These are phyloP conservation scores for Glyptemys insculpta DNA, from an alignment of 2,797 vertebrate species.

Conservation along the genomic window DNA sequence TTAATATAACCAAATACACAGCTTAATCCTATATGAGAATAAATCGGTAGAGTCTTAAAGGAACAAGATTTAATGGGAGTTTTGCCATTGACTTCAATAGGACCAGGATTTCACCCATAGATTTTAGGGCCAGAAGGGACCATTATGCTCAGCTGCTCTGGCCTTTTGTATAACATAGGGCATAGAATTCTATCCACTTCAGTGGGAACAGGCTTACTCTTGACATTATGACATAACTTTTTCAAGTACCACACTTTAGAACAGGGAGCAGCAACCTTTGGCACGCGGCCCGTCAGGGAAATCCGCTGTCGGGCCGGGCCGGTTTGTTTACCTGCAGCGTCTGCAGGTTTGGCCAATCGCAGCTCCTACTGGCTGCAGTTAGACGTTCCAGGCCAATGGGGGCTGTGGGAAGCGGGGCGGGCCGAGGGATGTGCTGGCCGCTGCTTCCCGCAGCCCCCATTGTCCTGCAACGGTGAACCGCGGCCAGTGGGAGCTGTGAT, in stretches of 20 bases:
- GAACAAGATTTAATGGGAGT: not conserved
- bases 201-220: not conserved
- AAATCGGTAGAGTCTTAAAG: not conserved
- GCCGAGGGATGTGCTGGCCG: too few relatives aligned
- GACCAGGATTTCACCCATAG: not conserved
- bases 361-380: too few relatives aligned
- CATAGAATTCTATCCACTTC: not conserved
- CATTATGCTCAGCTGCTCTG: not conserved
- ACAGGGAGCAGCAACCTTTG: too few relatives aligned
- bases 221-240: not conserved
- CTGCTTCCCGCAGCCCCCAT: too few relatives aligned
- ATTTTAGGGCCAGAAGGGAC: not conserved
- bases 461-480: too few relatives aligned
- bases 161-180: not conserved
- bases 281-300: too few relatives aligned
- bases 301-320: too few relatives aligned
- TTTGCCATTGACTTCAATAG: not conserved
- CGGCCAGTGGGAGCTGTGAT: too few relatives aligned
- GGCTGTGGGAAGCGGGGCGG: too few relatives aligned
- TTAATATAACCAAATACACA: not conserved
- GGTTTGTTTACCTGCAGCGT: too few relatives aligned
- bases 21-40: not conserved
- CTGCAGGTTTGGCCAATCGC: too few relatives aligned
- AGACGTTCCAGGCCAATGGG: too few relatives aligned
- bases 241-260: not conserved